Percentiles rank a stretch among this genome's conserved stretches.
These are phyloP conservation scores for Glomeris marginata DNA, from an alignment of 2,888 invertebrate species.

Conservation along the genomic window DNA sequence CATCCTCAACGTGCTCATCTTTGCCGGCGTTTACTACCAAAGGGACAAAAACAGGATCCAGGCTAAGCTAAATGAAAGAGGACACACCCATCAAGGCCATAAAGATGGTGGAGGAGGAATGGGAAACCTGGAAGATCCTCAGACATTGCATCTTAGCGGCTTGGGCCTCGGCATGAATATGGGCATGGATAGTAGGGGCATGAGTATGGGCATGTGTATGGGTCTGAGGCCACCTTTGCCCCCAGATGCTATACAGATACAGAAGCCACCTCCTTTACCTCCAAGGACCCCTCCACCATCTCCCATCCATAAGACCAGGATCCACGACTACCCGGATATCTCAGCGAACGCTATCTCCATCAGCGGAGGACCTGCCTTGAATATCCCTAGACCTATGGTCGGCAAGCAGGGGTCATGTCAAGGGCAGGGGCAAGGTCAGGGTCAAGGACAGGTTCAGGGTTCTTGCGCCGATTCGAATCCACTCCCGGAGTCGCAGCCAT, in stretches of 20 bases:
- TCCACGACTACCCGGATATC: slow-evolving; percentile 7
- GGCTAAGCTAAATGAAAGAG: slow-evolving; percentile 13
- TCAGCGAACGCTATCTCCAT: slow-evolving; percentile 2
- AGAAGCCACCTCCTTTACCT: slow-evolving; percentile 10
- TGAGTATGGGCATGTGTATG: not conserved
- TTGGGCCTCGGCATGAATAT: slow-evolving; percentile 7
- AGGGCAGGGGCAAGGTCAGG: no score
- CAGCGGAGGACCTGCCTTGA: slow-evolving; percentile 3
- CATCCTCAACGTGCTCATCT: slow-evolving; percentile 80
- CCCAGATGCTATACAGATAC: not conserved
- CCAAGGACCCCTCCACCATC: slow-evolving; percentile 15
- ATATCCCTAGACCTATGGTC: slow-evolving; percentile 11
- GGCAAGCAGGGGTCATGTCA: not conserved
- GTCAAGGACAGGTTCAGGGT: not conserved
- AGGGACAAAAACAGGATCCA: slow-evolving; percentile 23
- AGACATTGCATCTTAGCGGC: not conserved
- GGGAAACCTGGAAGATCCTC: not conserved
- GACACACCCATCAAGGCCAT: slow-evolving; percentile 9
- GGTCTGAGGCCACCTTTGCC: slow-evolving; percentile 7
- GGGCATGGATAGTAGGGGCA: no score
- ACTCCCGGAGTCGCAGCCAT: slow-evolving; percentile 16
- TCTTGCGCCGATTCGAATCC: slow-evolving; percentile 2
- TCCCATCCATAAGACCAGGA: slow-evolving; percentile 12
- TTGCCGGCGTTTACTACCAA: slow-evolving; percentile 89
- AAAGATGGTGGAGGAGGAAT: slow-evolving; percentile 9